A percentile compares a stretch with the other conserved stretches of the same genome.
Conservation (phyloP, 30 jellyfish, hydroid and myxozoan genomes). For the Turritopsis rubra region DNA sequence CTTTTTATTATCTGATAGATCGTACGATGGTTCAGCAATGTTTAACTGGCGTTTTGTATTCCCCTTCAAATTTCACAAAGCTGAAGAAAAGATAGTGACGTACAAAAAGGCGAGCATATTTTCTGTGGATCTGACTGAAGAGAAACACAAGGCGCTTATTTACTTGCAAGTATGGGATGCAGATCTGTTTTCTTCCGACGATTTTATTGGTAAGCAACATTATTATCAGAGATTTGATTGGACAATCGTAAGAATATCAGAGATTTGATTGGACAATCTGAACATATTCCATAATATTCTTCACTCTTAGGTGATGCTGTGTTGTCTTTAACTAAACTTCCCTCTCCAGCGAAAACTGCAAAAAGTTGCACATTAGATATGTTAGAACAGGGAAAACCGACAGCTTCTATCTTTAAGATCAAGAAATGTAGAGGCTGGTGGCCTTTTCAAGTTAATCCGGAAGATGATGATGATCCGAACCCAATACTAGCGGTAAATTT, state of each 20-base stretch:
- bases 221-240: too few relatives aligned
- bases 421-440: conserved; percentile 94
- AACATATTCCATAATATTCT: neutral
- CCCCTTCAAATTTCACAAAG: conserved; percentile 38
- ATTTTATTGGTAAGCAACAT: conserved; percentile 63
- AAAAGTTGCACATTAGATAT: conserved; percentile 52
- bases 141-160: conserved; percentile 78
- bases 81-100: conserved; percentile 58
- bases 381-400: conserved; percentile 32
- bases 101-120: conserved; percentile 66
- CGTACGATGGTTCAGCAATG: conserved; percentile 48
- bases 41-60: conserved; percentile 52
- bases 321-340: conserved; percentile 51
- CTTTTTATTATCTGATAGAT: neutral
- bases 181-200: conserved; percentile 89
- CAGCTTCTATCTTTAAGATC: conserved; percentile 66
- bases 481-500: conserved; percentile 72
- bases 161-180: conserved; percentile 98
- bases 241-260: neutral
- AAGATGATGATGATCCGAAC: conserved; percentile 92
- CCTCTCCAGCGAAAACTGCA: conserved; percentile 83
- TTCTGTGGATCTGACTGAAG: conserved; percentile 80
- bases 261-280: neutral
- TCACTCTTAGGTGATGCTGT: conserved; percentile 56
- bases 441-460: conserved; percentile 86